phyloP scores from a whole-genome alignment of 1,140 invertebrate genomes.

The Mesaphorura yosii region DNA sequence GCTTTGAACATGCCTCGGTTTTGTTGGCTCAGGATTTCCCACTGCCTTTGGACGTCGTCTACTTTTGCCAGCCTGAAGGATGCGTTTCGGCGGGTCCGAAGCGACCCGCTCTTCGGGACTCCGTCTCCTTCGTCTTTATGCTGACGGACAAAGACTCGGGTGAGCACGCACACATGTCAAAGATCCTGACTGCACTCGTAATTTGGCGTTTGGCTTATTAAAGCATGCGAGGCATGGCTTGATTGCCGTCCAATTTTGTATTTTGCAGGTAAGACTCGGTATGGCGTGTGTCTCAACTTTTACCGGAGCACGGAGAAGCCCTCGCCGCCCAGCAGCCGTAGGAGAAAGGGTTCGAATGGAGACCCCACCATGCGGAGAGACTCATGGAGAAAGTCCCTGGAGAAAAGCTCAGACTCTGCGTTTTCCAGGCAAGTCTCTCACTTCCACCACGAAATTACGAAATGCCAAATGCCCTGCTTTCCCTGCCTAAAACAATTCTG shows the following conservation, averaged over 20 bases:
- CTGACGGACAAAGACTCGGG: slow-evolving; percentile 98
- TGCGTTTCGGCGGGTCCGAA: slow-evolving; percentile 61
- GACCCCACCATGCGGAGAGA: slow-evolving; percentile 57
- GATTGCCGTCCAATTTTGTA: no score
- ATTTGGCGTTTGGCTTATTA: no score
- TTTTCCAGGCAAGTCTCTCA: slow-evolving; percentile 80
- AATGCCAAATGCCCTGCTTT: no score
- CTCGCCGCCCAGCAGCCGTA: slow-evolving; percentile 34
- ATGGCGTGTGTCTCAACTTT: slow-evolving; percentile 96
- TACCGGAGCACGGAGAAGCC: slow-evolving; percentile 72
- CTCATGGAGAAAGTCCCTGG: slow-evolving; percentile 78
- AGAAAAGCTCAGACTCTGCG: slow-evolving; percentile 79
- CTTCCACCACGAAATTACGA: no score
- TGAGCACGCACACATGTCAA: no score
- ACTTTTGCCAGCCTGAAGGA: slow-evolving; percentile 99
- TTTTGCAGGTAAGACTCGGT: slow-evolving; percentile 62
- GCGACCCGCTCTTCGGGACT: slow-evolving; percentile 69
- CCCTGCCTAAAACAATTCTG: no score
- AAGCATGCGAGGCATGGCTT: no score
- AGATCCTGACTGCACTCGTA: no score
- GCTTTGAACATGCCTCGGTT: no score
- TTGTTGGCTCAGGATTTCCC: slow-evolving; percentile 95
- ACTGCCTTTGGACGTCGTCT: slow-evolving; percentile 92
- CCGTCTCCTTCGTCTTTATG: slow-evolving; percentile 94
- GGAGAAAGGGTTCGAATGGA: slow-evolving; percentile 33